A percentile compares a stretch with the other conserved stretches of the same genome.
These are phyloP conservation scores for Zygothrica quintamaculata DNA, from an alignment of 2,888 invertebrate genomes.

Conservation along the genomic window DNA sequence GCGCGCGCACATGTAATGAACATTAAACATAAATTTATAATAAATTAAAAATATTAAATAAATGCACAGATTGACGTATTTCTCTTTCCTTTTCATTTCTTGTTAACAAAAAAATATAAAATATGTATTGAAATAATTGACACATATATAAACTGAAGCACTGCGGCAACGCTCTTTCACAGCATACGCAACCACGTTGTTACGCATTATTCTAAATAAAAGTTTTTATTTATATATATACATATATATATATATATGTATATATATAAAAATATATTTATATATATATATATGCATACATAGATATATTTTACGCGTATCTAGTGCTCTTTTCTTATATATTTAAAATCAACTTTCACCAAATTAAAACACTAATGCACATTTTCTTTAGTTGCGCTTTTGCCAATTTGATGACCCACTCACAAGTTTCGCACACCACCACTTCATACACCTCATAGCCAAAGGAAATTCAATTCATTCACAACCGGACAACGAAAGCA, in stretches of 20 bases:
- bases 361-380: slow-evolving; percentile 50
- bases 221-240: slow-evolving; percentile 18
- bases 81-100: slow-evolving; percentile 4
- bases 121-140: slow-evolving; percentile 7
- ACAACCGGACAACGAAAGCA: slow-evolving; percentile 30
- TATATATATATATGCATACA: too few relatives aligned
- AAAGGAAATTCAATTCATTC: too few relatives aligned
- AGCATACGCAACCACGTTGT: slow-evolving; percentile 18
- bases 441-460: too few relatives aligned
- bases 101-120: neutral
- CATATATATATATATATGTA: too few relatives aligned
- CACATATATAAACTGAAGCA: too few relatives aligned
- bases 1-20: slow-evolving; percentile 61
- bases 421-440: slow-evolving; percentile 32
- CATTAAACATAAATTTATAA: slow-evolving; percentile 50
- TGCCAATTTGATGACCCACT: slow-evolving; percentile 55
- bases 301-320: slow-evolving; percentile 5
- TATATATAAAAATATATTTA: too few relatives aligned
- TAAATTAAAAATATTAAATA: slow-evolving; percentile 10
- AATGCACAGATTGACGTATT: slow-evolving; percentile 8
- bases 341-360: slow-evolving; percentile 47
- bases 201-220: slow-evolving; percentile 10
- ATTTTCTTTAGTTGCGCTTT: slow-evolving; percentile 49
- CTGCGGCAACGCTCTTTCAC: too few relatives aligned
- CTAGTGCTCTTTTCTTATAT: slow-evolving; percentile 5